phyloP scores from a whole-genome alignment of 2,797 vertebrate species.

The Cossypha dichroa region DNA sequence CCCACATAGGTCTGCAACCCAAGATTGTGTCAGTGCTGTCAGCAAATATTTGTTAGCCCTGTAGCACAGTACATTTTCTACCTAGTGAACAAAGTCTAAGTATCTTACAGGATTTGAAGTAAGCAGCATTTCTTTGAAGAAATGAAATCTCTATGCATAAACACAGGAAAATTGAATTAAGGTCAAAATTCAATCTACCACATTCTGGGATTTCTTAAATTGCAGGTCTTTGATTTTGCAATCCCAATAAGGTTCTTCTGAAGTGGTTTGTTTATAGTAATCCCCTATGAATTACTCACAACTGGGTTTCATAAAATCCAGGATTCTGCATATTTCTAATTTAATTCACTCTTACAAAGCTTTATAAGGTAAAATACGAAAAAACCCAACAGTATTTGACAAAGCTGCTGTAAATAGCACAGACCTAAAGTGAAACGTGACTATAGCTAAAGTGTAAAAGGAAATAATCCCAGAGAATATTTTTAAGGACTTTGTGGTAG shows the following conservation, averaged over 20 bases:
- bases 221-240: background rate
- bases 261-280: slow-evolving; percentile 4
- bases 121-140: background rate
- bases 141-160: background rate
- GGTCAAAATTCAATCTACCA: background rate
- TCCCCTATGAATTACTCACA: background rate
- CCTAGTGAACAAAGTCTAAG: background rate
- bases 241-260: background rate
- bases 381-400: background rate
- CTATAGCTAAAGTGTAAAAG: background rate
- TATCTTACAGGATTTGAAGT: background rate
- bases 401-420: background rate
- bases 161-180: background rate
- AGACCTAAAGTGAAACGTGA: background rate
- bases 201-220: background rate
- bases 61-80: background rate
- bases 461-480: background rate
- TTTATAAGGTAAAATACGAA: background rate
- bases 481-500: background rate
- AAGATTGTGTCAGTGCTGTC: background rate
- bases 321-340: background rate
- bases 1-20: background rate
- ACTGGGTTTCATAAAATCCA: background rate
- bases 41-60: background rate
- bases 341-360: background rate